A percentile compares a stretch with the other conserved stretches of the same genome.
Evolutionary conservation across 2,888 invertebrate genomes (phyloP).

Genomic region (Drosophila paramelanica): DNA sequence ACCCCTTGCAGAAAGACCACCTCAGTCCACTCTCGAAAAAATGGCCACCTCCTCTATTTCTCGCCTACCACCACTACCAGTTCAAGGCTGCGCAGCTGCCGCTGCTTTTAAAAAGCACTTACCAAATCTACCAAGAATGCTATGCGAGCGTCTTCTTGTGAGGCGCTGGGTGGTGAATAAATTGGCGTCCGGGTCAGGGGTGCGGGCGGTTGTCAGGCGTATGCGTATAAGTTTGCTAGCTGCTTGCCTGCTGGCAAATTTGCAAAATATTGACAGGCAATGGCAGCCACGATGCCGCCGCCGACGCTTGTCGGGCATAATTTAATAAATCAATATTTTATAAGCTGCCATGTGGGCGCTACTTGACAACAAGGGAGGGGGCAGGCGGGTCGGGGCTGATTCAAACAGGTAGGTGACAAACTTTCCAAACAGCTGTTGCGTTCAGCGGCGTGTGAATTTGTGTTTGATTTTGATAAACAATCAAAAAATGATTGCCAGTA

Average conservation of each 20-base stretch:
- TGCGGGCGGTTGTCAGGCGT: background rate
- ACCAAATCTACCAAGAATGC: constrained; percentile 57
- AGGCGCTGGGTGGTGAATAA: too few species aligned
- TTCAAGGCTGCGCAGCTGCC: constrained; percentile 56
- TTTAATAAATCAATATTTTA: constrained; percentile 80
- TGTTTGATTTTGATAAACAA: background rate
- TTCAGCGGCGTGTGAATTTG: background rate
- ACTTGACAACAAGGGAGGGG: constrained; percentile 7
- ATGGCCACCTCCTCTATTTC: background rate
- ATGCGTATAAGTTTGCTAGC: constrained; percentile 21
- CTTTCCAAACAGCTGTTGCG: constrained; percentile 38
- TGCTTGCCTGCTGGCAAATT: constrained; percentile 60
- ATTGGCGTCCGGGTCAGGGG: background rate
- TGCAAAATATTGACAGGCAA: constrained; percentile 74
- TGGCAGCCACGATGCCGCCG: constrained; percentile 25
- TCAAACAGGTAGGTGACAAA: constrained; percentile 55
- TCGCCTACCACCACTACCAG: background rate
- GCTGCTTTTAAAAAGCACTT: constrained; percentile 78
- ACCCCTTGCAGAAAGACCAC: constrained; percentile 13
- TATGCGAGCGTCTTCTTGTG: background rate
- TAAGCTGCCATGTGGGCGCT: constrained; percentile 63
- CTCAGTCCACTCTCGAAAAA: too few species aligned
- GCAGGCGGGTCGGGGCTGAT: background rate
- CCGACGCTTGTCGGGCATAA: constrained; percentile 52
- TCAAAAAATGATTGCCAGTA: background rate